These are phyloP conservation scores for Albula goreensis DNA, from an alignment of 2,113 vertebrate genomes.

Conservation along the genomic window DNA sequence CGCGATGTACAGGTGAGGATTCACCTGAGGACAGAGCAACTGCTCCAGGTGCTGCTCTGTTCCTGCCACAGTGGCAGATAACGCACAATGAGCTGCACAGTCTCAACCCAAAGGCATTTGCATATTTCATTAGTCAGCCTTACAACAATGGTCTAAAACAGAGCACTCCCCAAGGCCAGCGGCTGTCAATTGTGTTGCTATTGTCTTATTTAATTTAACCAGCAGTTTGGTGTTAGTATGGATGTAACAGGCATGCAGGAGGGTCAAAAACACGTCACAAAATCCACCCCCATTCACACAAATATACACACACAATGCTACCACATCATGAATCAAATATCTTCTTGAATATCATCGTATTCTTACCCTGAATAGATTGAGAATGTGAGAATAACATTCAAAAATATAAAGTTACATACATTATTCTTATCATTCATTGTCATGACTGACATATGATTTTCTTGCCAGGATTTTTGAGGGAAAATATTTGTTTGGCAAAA, in stretches of 20 bases:
- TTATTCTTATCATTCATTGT: too few relatives aligned
- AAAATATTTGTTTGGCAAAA: too few relatives aligned
- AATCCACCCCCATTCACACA: slow-evolving; percentile 8
- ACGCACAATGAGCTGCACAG: slow-evolving; percentile 8
- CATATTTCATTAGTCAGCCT: slow-evolving; percentile 31
- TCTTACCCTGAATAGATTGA: background rate
- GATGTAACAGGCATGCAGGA: background rate
- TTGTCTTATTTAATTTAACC: background rate
- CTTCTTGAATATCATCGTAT: slow-evolving; percentile 11
- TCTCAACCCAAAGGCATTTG: slow-evolving; percentile 15
- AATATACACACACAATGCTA: background rate
- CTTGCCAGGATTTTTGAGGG: too few relatives aligned
- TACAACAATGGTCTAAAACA: background rate
- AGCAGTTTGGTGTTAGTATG: background rate
- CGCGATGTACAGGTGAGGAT: slow-evolving; percentile 39
- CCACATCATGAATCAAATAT: background rate
- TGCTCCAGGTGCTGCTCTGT: background rate
- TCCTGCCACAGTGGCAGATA: background rate
- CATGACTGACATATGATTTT: too few relatives aligned
- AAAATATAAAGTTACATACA: background rate
- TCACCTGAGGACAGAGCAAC: slow-evolving; percentile 24
- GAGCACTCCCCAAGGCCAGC: background rate
- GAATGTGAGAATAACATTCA: background rate
- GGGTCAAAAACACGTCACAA: background rate
- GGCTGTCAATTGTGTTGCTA: background rate